Conservation (phyloP, 2,797 vertebrate genomes). For the Fistularia tabacaria region DNA sequence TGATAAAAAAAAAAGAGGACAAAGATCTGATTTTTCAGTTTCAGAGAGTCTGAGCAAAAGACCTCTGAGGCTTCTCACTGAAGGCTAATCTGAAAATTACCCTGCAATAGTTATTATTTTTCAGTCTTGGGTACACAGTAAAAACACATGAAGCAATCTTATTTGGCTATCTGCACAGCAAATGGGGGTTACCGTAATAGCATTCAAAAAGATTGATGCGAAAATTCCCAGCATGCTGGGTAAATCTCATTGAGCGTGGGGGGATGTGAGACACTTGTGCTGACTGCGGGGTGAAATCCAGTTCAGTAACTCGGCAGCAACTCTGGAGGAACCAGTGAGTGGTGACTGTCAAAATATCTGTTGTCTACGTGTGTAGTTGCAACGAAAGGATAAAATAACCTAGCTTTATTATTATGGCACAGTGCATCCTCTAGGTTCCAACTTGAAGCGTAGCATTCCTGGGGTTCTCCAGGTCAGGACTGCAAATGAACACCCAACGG, state of each 20-base stretch:
- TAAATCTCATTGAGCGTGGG: slow-evolving; percentile 29
- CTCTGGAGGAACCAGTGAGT: not conserved
- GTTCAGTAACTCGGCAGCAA: no score
- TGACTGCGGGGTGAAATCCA: no score
- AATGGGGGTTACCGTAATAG: slow-evolving; percentile 64
- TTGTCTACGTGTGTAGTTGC: slow-evolving; percentile 15
- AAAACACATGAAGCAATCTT: slow-evolving; percentile 56
- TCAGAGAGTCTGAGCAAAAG: slow-evolving; percentile 25
- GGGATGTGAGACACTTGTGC: not conserved
- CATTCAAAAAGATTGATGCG: slow-evolving; percentile 66
- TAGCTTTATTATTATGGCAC: slow-evolving; percentile 41
- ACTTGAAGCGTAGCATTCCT: slow-evolving; percentile 38
- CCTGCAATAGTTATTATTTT: slow-evolving; percentile 47
- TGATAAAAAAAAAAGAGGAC: slow-evolving; percentile 21
- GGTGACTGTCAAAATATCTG: slow-evolving; percentile 1
- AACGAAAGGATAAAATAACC: slow-evolving; percentile 9
- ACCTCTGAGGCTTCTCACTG: slow-evolving; percentile 43
- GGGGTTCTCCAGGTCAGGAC: slow-evolving; percentile 53
- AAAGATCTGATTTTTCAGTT: slow-evolving; percentile 43
- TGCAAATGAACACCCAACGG: slow-evolving; percentile 57
- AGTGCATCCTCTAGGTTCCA: slow-evolving; percentile 29
- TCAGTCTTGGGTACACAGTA: slow-evolving; percentile 32
- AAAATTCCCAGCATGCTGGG: slow-evolving; percentile 53
- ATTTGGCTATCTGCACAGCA: slow-evolving; percentile 43
- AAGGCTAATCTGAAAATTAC: slow-evolving; percentile 56